Evolutionary conservation across 2,113 vertebrate species (phyloP).

Genomic region (Gallinago media): DNA sequence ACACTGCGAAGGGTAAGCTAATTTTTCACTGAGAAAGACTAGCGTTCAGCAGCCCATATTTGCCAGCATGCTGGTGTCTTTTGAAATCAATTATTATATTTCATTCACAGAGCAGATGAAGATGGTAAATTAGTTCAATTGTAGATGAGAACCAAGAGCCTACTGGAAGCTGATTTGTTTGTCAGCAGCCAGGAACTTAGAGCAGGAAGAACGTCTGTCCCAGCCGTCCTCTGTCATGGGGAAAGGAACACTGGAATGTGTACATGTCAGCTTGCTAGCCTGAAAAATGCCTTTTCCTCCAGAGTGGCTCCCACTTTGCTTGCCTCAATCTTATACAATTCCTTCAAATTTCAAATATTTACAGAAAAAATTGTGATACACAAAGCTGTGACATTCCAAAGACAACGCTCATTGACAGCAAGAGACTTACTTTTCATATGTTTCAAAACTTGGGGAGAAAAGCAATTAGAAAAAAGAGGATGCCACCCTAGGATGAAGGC

Average conservation of each 20-base stretch:
- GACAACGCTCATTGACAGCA: background rate
- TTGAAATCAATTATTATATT: conserved; percentile 12
- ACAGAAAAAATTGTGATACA: background rate
- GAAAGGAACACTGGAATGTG: background rate
- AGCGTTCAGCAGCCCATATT: background rate
- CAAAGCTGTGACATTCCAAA: background rate
- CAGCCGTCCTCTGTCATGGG: background rate
- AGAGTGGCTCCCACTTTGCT: background rate
- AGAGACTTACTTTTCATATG: background rate
- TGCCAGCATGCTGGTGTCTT: background rate
- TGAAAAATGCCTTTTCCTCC: conserved; percentile 5
- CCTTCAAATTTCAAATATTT: background rate
- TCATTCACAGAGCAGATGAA: conserved; percentile 30
- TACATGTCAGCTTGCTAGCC: background rate
- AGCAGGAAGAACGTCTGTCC: conserved; percentile 2
- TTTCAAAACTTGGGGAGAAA: background rate
- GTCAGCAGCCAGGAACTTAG: conserved; percentile 23
- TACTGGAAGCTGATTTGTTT: conserved; percentile 29
- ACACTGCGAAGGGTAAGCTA: background rate
- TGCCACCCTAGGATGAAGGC: background rate
- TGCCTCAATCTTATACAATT: background rate
- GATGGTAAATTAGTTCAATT: conserved; percentile 42
- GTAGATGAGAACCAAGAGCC: background rate
- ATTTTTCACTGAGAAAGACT: background rate
- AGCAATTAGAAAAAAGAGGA: background rate